These are phyloP conservation scores for Sceliomorpha sp. DNA, from an alignment of 2,888 invertebrate genomes.

Conservation along the genomic window DNA sequence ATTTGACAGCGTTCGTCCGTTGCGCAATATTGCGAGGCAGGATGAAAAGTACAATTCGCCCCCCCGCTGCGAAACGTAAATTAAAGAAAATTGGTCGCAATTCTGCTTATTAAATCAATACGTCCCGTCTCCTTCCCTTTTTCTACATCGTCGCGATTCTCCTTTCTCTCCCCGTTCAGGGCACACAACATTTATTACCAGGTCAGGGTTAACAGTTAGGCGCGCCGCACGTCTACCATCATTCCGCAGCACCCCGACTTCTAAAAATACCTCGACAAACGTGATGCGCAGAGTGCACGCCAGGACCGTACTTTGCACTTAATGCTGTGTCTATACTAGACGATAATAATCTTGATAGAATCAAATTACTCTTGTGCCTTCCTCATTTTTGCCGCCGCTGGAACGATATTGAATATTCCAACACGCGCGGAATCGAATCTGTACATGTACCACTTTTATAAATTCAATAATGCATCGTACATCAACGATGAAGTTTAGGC, in stretches of 20 bases:
- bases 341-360: slow-evolving; percentile 29
- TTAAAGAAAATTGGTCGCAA: slow-evolving; percentile 32
- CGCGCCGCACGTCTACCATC: slow-evolving; percentile 66
- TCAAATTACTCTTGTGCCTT: slow-evolving; percentile 26
- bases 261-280: slow-evolving; percentile 73
- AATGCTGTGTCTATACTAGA: slow-evolving; percentile 14
- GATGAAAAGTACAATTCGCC: slow-evolving; percentile 13
- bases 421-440: not conserved
- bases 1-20: not conserved
- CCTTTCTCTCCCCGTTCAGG: slow-evolving; percentile 31
- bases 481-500: no score
- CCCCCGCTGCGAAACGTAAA: slow-evolving; percentile 16
- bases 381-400: not conserved
- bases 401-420: slow-evolving; percentile 7
- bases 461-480: no score
- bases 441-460: no score
- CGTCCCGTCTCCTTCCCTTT: slow-evolving; percentile 22
- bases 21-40: slow-evolving; percentile 4
- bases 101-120: slow-evolving; percentile 48
- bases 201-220: slow-evolving; percentile 78
- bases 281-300: slow-evolving; percentile 45
- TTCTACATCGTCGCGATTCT: slow-evolving; percentile 17
- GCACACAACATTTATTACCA: slow-evolving; percentile 73
- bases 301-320: slow-evolving; percentile 35
- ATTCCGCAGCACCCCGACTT: slow-evolving; percentile 63